Evolutionary conservation across 2,797 vertebrate species (phyloP), one percentile per base, ranked within the genome.

Genomic region (Ctenochaetus hawaiiensis): DNA sequence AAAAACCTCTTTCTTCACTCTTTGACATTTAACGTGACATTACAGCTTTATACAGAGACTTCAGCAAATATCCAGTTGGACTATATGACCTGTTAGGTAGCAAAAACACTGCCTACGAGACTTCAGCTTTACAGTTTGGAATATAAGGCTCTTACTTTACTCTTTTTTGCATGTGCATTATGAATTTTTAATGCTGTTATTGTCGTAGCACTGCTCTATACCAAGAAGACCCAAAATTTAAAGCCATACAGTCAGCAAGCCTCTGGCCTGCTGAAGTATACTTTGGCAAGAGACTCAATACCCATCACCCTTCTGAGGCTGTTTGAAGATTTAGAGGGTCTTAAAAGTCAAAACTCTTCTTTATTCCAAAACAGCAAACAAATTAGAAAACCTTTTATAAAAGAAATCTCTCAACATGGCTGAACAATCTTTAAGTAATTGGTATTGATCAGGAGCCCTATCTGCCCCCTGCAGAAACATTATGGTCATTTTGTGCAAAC

Each of bases 11-110:
- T 62, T 72, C 76, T 81, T 66, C 73, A 59, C 74, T 70, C 49
- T 34, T 39, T 90, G 82, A 90, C 85, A 89, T 90, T 91, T 87
- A 86, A 57, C 6, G 23, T 79, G 80, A 67, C 74, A 78, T 80
- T 70, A 77, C 61, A 51, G 62, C 72, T 82, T 87, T 48, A 63
- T 20, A 59, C 39, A 79, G 69, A 73, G 17, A 26, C 68, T 56
- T 39, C 51, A 72, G 20, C n/a, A 80, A 78, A 72, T 39, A 70
- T 65, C 26, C 30, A 68, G 34, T 49, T 13, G 13, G 23, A 81
- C 34, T 9, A 47, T 14, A 43, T 12, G 9, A 51, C 20, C 64
- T 39, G 34, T 34, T 41, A 57, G 57, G 57, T 34, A 70, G 23
- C 18, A 75, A 49, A 64, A 62, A 77, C 18, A 17, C 45, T 26